These are phyloP conservation scores for Sternotherus odoratus DNA, from an alignment of 2,797 vertebrate genomes.

Conservation along the genomic window DNA sequence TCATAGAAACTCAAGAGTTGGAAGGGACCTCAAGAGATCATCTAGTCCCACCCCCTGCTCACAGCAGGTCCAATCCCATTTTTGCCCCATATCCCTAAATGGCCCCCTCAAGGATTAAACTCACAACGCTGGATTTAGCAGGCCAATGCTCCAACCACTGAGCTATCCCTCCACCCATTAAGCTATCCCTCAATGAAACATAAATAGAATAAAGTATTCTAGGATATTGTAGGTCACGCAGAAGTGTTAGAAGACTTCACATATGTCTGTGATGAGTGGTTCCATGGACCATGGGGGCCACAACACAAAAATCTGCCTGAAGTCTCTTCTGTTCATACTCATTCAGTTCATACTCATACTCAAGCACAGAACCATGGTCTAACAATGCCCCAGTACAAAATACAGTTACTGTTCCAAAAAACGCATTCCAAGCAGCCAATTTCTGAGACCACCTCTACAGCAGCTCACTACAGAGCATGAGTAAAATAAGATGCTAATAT, in stretches of 20 bases:
- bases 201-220: not conserved
- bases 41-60: no score
- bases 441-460: slow-evolving; percentile 70
- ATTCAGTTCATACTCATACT: not conserved
- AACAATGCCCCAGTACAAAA: not conserved
- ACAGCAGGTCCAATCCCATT: no score
- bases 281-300: not conserved
- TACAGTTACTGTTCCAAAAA: slow-evolving; percentile 3
- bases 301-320: not conserved
- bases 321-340: not conserved
- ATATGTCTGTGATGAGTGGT: not conserved
- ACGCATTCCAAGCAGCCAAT: slow-evolving; percentile 57
- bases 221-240: fast-evolving
- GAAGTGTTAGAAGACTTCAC: not conserved
- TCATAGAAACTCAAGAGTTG: no score
- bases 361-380: not conserved
- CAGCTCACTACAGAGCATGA: slow-evolving; percentile 62
- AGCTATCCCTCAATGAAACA: no score
- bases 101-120: no score
- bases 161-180: no score
- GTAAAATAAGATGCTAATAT: slow-evolving; percentile 80
- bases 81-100: no score
- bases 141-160: no score
- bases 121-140: no score
- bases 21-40: no score